Evolutionary conservation across 2,888 invertebrate species (phyloP).

Genomic region (Subacronicta megacephala): DNA sequence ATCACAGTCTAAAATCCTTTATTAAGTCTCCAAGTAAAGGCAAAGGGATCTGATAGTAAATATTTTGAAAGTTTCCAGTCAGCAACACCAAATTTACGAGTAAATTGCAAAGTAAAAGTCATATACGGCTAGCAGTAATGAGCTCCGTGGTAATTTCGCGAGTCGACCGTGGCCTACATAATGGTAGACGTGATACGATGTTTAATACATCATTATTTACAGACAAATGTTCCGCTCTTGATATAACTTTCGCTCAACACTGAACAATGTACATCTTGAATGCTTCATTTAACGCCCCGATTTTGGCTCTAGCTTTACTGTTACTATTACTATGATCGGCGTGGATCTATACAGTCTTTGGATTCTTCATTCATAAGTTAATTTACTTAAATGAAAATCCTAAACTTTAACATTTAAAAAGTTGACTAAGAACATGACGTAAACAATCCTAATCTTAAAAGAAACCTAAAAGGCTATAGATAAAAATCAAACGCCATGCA

Average conservation of each 20-base stretch:
- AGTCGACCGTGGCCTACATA: conserved; percentile 59
- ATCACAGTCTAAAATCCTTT: too few relatives aligned
- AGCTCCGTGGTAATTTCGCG: conserved; percentile 55
- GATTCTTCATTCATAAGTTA: too few relatives aligned
- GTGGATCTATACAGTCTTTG: neutral
- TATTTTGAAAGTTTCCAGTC: conserved; percentile 11
- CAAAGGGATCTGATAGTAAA: neutral
- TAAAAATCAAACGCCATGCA: conserved; percentile 5
- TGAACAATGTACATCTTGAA: conserved; percentile 36
- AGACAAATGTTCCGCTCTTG: conserved; percentile 42
- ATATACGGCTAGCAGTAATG: conserved; percentile 42
- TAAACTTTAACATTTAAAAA: too few relatives aligned
- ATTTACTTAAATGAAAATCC: too few relatives aligned
- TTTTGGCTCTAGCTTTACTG: neutral
- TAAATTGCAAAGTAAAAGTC: conserved; percentile 50
- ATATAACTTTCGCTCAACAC: conserved; percentile 49
- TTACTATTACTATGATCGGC: neutral
- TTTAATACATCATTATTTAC: conserved; percentile 63
- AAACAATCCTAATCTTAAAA: too few relatives aligned
- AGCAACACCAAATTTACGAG: neutral
- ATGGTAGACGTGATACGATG: conserved; percentile 36
- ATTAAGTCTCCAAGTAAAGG: too few relatives aligned
- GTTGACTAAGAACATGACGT: neutral
- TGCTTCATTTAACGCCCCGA: conserved; percentile 38
- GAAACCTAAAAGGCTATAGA: conserved; percentile 6